Evolutionary conservation across 2,797 vertebrate genomes (phyloP), one percentile per base, ranked within the genome.

Genomic region (Myotis vivesi): DNA sequence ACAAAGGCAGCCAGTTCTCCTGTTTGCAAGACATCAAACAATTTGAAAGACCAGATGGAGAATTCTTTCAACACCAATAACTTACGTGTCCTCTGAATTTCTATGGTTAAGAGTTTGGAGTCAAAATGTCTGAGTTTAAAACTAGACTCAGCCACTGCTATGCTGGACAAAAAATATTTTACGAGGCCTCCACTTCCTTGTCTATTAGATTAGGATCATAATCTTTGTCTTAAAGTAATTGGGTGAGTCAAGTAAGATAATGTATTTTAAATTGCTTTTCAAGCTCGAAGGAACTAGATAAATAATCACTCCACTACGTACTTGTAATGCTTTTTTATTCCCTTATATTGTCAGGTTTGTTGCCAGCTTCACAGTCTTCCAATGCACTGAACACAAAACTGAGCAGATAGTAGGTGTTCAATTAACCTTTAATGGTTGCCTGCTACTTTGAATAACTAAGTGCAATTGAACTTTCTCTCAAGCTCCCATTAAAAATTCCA

Each of bases 251-350:
- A 89, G 49, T 53, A 89, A 80, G 68, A 94, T 53, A 55, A 82
- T 59, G 2, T 66, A 75, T 92, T 83, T 88, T 88, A 86, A 90
- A 57, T 33, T 66, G 38, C 16, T 87, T 89, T 87, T 76, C 64
- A 81, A 80, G 46, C n/a, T 57, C 38, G 69, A 59, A 89, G 28
- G 33, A 76, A 49, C 11, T 33, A 75, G n/a, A 59, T 44, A 87
- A 89, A 87, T 87, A 77, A 62, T 92, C 28, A 46, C 23, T 64
- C 10, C 51, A 28, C 22, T 51, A 25, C 25, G 11, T 7, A 72
- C 41, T 77, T 89, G 68, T 36, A 89, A 75, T 46, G 20, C n/a
- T 62, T 83, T 69, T 73, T 49, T 36, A n/a, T 73, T 84, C 33
- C 90, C 57, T 51, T 25, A 20, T 28, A 55, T 23, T 73, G 59